phyloP scores from a whole-genome alignment of 2,113 vertebrate genomes.

The Mesocricetus auratus region DNA sequence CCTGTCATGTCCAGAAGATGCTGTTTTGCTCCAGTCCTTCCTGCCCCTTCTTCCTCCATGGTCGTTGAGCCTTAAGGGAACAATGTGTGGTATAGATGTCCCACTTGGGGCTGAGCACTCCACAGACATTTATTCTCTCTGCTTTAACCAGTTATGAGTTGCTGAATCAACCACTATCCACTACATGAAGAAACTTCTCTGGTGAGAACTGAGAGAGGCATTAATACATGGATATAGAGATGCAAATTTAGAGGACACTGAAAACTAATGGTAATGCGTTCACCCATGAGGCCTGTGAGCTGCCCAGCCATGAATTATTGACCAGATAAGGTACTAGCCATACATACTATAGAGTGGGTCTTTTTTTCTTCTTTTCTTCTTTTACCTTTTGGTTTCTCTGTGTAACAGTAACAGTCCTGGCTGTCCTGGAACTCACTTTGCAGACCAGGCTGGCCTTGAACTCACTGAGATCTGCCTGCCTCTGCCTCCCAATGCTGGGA shows the following conservation, averaged over 20 bases:
- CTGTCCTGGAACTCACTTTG: too few relatives aligned
- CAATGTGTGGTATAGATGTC: neutral
- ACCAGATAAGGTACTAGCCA: neutral
- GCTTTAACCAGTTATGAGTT: neutral
- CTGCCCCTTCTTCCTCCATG: neutral
- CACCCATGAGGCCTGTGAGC: neutral
- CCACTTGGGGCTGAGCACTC: neutral
- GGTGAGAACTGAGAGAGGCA: too few relatives aligned
- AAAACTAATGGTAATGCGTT: too few relatives aligned
- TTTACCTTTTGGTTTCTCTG: too few relatives aligned
- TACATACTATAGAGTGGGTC: neutral
- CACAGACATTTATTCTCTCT: neutral
- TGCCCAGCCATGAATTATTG: neutral
- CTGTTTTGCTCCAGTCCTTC: neutral
- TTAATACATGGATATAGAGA: neutral
- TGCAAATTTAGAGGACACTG: neutral
- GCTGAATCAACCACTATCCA: too few relatives aligned
- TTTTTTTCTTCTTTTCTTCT: too few relatives aligned
- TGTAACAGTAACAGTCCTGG: too few relatives aligned
- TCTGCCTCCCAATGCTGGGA: too few relatives aligned
- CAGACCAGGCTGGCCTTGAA: too few relatives aligned
- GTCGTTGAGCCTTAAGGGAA: neutral
- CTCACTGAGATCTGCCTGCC: too few relatives aligned
- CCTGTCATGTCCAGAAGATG: neutral
- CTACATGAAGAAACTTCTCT: neutral